Conservation (phyloP, 2,888 invertebrate genomes). For the Sphaerophoria taeniata region DNA sequence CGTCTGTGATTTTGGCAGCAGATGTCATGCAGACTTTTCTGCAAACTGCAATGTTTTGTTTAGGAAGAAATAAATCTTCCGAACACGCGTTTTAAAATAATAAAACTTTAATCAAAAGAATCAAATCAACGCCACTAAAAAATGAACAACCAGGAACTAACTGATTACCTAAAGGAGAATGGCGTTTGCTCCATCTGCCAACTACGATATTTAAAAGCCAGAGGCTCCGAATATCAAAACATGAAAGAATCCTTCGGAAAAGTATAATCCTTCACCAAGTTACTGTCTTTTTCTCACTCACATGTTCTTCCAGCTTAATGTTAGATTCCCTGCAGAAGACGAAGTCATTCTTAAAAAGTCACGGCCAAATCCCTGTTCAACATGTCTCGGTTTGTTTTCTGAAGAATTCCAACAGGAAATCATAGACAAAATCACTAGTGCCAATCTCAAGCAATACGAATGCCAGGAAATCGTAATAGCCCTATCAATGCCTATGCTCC, state of each 20-base stretch:
- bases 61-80: neutral
- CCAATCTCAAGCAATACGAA: conserved; percentile 85
- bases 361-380: conserved; percentile 85
- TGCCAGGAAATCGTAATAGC: conserved; percentile 87
- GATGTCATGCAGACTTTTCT: conserved; percentile 10
- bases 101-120: neutral
- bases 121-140: conserved; percentile 34
- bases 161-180: conserved; percentile 83
- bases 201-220: conserved; percentile 87
- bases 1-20: neutral
- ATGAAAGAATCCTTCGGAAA: conserved; percentile 83
- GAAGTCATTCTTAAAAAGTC: conserved; percentile 81
- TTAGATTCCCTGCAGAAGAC: conserved; percentile 53
- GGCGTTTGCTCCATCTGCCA: conserved; percentile 89
- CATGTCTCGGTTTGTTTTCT: conserved; percentile 90
- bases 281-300: neutral
- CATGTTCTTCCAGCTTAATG: conserved; percentile 71
- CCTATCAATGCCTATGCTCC: conserved; percentile 88
- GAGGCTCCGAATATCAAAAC: conserved; percentile 84
- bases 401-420: conserved; percentile 84
- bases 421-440: conserved; percentile 84
- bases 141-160: conserved; percentile 84
- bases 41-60: conserved; percentile 44
- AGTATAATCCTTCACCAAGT: conserved; percentile 76
- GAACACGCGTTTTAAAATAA: conserved; percentile 42